These are phyloP conservation scores for Andricus grossulariae DNA, from an alignment of 1,140 invertebrate genomes.

Conservation along the genomic window DNA sequence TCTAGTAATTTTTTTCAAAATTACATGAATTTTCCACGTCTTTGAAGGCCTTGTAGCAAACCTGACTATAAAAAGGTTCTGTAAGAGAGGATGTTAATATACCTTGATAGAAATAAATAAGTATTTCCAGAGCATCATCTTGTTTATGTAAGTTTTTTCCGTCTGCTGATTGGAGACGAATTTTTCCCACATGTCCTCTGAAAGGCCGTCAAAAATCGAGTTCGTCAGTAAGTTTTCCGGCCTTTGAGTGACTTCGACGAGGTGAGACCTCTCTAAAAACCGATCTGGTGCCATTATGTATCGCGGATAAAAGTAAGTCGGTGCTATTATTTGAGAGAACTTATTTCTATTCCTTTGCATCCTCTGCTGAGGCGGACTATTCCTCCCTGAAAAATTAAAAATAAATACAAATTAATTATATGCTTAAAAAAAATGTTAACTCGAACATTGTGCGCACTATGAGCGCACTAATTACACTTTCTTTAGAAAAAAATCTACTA, in stretches of 20 bases:
- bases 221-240: constrained; percentile 72
- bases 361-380: constrained; percentile 63
- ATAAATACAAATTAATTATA: constrained; percentile 21
- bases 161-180: constrained; percentile 87
- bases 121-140: constrained; percentile 89
- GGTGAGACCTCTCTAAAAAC: constrained; percentile 74
- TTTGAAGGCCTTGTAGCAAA: no score
- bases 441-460: no score
- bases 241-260: constrained; percentile 68
- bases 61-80: no score
- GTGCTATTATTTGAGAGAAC: constrained; percentile 54
- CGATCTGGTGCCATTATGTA: constrained; percentile 73
- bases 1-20: no score
- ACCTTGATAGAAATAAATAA: constrained; percentile 86
- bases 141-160: constrained; percentile 85
- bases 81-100: constrained; percentile 48
- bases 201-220: constrained; percentile 81
- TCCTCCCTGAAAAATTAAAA: constrained; percentile 59
- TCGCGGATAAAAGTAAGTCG: constrained; percentile 55
- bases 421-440: not conserved
- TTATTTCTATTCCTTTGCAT: constrained; percentile 62
- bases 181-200: constrained; percentile 86
- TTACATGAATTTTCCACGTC: no score
- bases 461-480: no score
- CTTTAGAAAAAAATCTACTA: no score